phyloP scores from a whole-genome alignment of 2,113 vertebrate genomes.

The Serilophus lunatus region DNA sequence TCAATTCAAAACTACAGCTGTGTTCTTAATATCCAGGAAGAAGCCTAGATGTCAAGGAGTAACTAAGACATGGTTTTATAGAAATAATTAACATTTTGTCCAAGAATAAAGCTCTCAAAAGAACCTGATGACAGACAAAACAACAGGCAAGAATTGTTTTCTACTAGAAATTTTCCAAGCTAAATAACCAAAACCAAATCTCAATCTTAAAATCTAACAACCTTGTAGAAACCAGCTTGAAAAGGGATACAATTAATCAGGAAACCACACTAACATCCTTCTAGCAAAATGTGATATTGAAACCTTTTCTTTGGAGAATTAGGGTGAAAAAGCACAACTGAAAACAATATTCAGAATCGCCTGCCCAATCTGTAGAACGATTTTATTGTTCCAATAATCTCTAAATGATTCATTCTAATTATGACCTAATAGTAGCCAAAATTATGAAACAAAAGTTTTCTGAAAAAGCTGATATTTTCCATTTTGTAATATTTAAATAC shows the following conservation, averaged over 20 bases:
- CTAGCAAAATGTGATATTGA: conserved; percentile 18
- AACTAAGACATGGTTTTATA: not conserved
- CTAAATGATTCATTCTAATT: conserved; percentile 20
- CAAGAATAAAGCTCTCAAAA: not conserved
- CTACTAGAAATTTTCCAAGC: not conserved
- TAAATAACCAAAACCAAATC: conserved; percentile 27
- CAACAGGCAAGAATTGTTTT: conserved; percentile 30
- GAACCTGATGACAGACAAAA: not conserved
- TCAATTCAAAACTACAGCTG: not conserved
- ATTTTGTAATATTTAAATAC: conserved; percentile 12
- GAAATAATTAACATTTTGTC: conserved; percentile 18
- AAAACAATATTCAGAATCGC: conserved; percentile 27
- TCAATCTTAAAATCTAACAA: conserved; percentile 23
- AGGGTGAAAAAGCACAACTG: not conserved
- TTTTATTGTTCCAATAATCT: conserved; percentile 44
- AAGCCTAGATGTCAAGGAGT: conserved; percentile 2
- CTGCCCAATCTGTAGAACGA: conserved; percentile 10
- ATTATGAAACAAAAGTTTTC: not conserved
- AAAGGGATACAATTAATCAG: conserved; percentile 25
- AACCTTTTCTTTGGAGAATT: conserved; percentile 17
- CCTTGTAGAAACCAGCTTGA: conserved; percentile 18
- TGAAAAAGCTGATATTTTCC: not conserved
- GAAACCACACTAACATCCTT: conserved; percentile 19
- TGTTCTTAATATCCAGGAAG: conserved; percentile 7
- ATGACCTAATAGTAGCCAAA: not conserved